Evolutionary conservation across 2,888 invertebrate genomes (phyloP).

Genomic region (Patella pellucida): DNA sequence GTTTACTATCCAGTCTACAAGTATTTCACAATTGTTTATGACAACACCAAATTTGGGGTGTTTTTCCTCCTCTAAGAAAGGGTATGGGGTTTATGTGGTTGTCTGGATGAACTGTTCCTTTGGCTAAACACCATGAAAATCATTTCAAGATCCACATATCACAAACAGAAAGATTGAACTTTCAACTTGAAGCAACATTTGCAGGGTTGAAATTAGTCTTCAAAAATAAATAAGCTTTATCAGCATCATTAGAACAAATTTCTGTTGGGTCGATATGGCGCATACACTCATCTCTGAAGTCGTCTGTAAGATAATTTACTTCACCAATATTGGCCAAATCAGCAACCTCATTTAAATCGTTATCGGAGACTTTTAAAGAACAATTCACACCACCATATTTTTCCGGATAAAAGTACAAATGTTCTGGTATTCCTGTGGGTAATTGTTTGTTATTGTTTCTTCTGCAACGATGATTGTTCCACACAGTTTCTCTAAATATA

Average conservation of each 20-base stretch:
- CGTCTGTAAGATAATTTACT: background rate
- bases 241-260: slow-evolving; percentile 2
- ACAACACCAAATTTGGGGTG: too few species aligned
- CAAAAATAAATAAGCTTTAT: slow-evolving; percentile 2
- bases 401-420: background rate
- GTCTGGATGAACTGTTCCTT: too few species aligned
- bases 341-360: background rate
- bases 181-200: too few species aligned
- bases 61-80: too few species aligned
- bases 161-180: too few species aligned
- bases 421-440: background rate
- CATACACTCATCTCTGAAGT: background rate
- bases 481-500: slow-evolving; percentile 3
- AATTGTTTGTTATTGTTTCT: background rate
- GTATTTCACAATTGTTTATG: too few species aligned
- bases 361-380: background rate
- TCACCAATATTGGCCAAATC: background rate
- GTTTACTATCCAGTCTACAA: too few species aligned
- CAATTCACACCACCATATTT: slow-evolving; percentile 4
- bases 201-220: background rate
- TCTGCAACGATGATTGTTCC: slow-evolving; percentile 6
- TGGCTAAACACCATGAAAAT: too few species aligned
- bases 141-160: too few species aligned
- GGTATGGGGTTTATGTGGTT: too few species aligned
- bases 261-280: background rate